Evolutionary conservation across 2,113 vertebrate species (phyloP).

Genomic region (Crypturellus undulatus): DNA sequence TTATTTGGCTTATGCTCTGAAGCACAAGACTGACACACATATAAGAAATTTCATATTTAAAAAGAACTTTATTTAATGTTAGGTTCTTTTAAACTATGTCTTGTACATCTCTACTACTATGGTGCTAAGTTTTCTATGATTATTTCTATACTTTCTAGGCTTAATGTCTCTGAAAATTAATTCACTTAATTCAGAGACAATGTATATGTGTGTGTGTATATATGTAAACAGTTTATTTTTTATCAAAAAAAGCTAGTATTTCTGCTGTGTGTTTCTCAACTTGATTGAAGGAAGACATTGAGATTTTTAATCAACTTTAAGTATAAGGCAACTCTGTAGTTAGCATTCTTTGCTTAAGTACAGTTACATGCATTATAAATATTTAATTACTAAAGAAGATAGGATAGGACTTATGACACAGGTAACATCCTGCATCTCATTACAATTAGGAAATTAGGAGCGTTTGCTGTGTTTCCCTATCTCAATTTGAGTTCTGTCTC

Average conservation of each 20-base stretch:
- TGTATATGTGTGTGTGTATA: too few species aligned
- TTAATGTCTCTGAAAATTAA: background rate
- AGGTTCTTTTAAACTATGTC: background rate
- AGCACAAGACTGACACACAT: background rate
- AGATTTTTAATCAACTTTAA: conserved; percentile 4
- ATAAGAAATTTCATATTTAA: background rate
- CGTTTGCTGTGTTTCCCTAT: background rate
- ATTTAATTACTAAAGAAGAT: conserved; percentile 50
- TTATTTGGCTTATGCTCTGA: background rate
- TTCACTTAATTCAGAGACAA: background rate
- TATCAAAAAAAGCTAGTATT: background rate
- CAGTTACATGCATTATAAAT: conserved; percentile 53
- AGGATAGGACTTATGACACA: background rate
- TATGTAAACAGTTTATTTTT: background rate
- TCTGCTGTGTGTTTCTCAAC: background rate
- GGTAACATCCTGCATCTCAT: conserved; percentile 12
- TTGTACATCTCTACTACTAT: background rate
- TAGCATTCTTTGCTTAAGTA: background rate
- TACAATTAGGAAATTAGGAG: background rate
- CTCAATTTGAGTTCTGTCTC: background rate
- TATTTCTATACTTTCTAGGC: background rate
- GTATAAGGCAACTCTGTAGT: conserved; percentile 21
- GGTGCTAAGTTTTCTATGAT: background rate
- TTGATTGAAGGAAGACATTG: background rate
- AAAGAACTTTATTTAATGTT: background rate